Conservation (phyloP, 2,113 vertebrate genomes). For the Thinocorus orbignyianus region DNA sequence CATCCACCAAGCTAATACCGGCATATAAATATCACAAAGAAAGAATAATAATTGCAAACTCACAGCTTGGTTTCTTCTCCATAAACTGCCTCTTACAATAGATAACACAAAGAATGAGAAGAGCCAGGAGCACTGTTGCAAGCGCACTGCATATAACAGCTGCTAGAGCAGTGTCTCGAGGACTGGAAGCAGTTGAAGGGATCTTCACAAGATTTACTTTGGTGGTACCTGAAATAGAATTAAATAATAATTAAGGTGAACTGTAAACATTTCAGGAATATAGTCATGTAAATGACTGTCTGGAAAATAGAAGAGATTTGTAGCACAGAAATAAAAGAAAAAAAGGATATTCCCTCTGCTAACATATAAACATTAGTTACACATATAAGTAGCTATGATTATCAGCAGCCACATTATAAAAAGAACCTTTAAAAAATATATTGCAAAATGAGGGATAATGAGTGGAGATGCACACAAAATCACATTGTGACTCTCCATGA, state of each 20-base stretch:
- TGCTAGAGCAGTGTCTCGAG: constrained; percentile 91
- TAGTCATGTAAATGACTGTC: background rate
- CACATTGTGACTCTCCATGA: background rate
- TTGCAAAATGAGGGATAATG: background rate
- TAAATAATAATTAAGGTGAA: background rate
- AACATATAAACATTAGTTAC: background rate
- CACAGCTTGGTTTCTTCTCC: constrained; percentile 94
- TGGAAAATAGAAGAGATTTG: background rate
- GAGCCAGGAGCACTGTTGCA: constrained; percentile 90
- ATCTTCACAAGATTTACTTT: constrained; percentile 94
- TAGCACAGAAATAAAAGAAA: background rate
- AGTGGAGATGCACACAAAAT: background rate
- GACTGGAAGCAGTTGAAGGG: constrained; percentile 86
- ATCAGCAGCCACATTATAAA: background rate
- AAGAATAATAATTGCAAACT: constrained; percentile 44
- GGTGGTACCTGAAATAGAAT: constrained; percentile 80
- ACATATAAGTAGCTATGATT: background rate
- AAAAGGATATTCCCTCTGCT: background rate
- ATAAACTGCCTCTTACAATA: constrained; percentile 97
- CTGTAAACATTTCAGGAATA: background rate
- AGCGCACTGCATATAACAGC: constrained; percentile 95
- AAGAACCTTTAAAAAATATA: background rate
- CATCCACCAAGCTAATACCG: background rate
- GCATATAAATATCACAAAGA: background rate
- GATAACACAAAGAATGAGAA: constrained; percentile 93